These are phyloP conservation scores for Zootoca vivipara DNA, from an alignment of 2,113 vertebrate genomes.

Conservation along the genomic window DNA sequence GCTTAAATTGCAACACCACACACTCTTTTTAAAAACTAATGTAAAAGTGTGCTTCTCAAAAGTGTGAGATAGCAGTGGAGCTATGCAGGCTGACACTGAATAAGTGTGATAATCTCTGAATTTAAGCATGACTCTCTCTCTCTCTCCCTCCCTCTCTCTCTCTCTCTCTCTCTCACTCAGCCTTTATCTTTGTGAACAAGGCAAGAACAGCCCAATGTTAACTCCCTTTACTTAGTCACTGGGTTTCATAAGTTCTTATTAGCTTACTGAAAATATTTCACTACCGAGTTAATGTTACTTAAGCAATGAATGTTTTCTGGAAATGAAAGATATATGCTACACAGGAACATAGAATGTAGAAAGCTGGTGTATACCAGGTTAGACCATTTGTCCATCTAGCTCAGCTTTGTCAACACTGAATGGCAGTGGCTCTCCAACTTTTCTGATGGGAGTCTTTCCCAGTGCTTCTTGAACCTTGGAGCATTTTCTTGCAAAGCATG, in stretches of 20 bases:
- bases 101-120: not conserved
- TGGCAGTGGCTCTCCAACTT: not conserved
- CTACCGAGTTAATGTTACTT: not conserved
- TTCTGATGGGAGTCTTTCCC: not conserved
- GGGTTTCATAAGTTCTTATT: not conserved
- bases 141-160: not conserved
- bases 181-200: not conserved
- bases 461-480: not conserved
- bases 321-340: not conserved
- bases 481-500: not conserved
- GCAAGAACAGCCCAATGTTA: conserved; percentile 22
- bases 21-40: not conserved
- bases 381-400: not conserved
- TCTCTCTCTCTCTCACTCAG: not conserved
- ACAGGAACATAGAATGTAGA: not conserved
- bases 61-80: not conserved
- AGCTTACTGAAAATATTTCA: not conserved
- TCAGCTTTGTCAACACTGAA: not conserved
- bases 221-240: conserved; percentile 18
- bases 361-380: not conserved
- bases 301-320: not conserved
- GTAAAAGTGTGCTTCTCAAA: not conserved
- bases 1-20: not conserved
- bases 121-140: conserved; percentile 17
- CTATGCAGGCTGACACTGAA: not conserved